Evolutionary conservation across 2,113 vertebrate species (phyloP).

Genomic region (Lynx canadensis): DNA sequence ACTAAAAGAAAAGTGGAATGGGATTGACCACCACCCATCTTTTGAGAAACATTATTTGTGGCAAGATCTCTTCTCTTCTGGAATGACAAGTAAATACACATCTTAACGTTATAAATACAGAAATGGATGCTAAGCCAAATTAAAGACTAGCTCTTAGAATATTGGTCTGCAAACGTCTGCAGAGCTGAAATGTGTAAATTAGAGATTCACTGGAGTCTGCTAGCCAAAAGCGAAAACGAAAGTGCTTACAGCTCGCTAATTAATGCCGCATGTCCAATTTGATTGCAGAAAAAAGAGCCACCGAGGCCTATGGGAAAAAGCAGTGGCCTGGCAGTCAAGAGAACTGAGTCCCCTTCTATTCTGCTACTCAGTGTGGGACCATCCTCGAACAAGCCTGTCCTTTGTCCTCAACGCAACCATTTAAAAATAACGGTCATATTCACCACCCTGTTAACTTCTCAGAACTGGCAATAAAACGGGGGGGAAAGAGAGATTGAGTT

Average conservation of each 20-base stretch:
- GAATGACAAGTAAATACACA: not conserved
- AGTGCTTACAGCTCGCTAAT: slow-evolving; percentile 49
- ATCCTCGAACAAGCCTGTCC: not conserved
- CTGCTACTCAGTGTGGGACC: not conserved
- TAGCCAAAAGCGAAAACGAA: slow-evolving; percentile 54
- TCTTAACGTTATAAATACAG: not conserved
- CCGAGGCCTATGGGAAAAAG: not conserved
- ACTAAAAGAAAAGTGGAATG: not conserved
- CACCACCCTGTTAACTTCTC: not conserved
- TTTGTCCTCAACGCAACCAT: not conserved
- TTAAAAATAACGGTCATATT: not conserved
- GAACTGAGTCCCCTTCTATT: not conserved
- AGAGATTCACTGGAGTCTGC: slow-evolving; percentile 29
- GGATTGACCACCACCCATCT: not conserved
- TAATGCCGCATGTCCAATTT: slow-evolving; percentile 24
- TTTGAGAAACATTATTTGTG: not conserved
- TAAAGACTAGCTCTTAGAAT: slow-evolving; percentile 37
- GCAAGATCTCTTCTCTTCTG: not conserved
- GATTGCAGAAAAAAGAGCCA: not conserved
- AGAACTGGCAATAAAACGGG: not conserved
- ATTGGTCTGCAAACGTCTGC: slow-evolving; percentile 35
- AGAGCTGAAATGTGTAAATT: slow-evolving; percentile 65
- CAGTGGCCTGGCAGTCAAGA: not conserved
- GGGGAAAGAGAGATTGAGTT: not conserved
- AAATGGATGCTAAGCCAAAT: not conserved